Conservation (phyloP, 2,888 invertebrate genomes). For the Euclidia mi region DNA sequence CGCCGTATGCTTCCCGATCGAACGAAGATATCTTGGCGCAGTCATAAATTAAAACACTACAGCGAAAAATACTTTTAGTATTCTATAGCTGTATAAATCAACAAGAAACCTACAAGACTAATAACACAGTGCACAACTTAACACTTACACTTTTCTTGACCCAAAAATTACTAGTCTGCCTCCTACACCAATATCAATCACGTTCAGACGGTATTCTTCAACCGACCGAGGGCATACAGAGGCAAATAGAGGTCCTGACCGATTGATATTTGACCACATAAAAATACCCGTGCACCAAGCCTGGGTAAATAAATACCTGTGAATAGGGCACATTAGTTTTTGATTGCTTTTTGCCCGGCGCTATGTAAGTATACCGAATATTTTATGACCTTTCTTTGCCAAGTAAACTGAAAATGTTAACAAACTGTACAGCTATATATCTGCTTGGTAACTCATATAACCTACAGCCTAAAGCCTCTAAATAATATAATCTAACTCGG, state of each 20-base stretch:
- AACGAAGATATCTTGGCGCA: too few species aligned
- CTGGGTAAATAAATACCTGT: conserved; percentile 33
- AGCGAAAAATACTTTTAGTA: neutral
- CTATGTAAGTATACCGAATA: conserved; percentile 26
- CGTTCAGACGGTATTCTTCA: conserved; percentile 37
- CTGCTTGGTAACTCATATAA: too few species aligned
- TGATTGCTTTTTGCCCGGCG: conserved; percentile 17
- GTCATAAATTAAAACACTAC: too few species aligned
- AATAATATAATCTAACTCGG: too few species aligned
- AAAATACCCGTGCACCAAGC: conserved; percentile 35
- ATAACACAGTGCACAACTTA: conserved; percentile 33
- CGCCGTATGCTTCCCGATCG: too few species aligned
- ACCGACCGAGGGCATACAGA: conserved; percentile 32
- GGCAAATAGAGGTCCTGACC: conserved; percentile 50
- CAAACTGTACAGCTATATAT: too few species aligned
- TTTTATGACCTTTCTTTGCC: conserved; percentile 11
- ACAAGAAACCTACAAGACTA: conserved; percentile 18
- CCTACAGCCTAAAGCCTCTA: too few species aligned
- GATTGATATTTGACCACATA: conserved; percentile 54
- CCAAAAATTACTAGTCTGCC: conserved; percentile 47
- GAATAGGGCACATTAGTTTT: conserved; percentile 22
- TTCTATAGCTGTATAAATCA: conserved; percentile 29
- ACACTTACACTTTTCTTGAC: conserved; percentile 52
- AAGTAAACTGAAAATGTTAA: neutral
- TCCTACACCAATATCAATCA: conserved; percentile 54